Conservation (phyloP, 2,888 invertebrate genomes). For the Hypsopygia costalis region DNA sequence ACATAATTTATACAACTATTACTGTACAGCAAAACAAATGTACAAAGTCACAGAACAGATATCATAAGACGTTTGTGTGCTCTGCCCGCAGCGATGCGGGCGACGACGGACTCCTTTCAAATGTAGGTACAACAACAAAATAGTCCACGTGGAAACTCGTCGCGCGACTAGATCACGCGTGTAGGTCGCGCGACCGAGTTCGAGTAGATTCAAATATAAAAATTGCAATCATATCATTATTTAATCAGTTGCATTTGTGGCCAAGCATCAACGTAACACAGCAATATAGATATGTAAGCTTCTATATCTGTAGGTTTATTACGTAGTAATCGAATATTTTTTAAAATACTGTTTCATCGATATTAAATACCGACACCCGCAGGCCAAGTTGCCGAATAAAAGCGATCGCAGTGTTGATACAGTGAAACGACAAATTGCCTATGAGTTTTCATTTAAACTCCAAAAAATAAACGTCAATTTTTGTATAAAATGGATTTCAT, state of each 20-base stretch:
- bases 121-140: too few relatives aligned
- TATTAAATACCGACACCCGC: too few relatives aligned
- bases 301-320: constrained; percentile 1
- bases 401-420: too few relatives aligned
- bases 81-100: constrained; percentile 1
- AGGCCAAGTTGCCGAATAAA: too few relatives aligned
- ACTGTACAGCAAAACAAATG: constrained; percentile 56
- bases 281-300: constrained; percentile 14
- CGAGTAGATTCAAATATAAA: neutral
- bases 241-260: neutral
- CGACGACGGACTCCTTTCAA: constrained; percentile 4
- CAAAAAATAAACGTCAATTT: neutral
- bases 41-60: constrained; percentile 39
- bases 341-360: too few relatives aligned
- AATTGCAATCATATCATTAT: neutral
- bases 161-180: too few relatives aligned
- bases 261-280: neutral
- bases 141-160: too few relatives aligned
- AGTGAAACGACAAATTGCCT: too few relatives aligned
- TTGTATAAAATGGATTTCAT: too few relatives aligned
- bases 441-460: too few relatives aligned
- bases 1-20: constrained; percentile 52
- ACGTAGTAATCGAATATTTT: too few relatives aligned
- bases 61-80: constrained; percentile 24
- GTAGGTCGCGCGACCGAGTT: too few relatives aligned